Evolutionary conservation across 35 echinoderm and acorn worm genomes (phyloP).

Genomic region (Amphiura filiformis): DNA sequence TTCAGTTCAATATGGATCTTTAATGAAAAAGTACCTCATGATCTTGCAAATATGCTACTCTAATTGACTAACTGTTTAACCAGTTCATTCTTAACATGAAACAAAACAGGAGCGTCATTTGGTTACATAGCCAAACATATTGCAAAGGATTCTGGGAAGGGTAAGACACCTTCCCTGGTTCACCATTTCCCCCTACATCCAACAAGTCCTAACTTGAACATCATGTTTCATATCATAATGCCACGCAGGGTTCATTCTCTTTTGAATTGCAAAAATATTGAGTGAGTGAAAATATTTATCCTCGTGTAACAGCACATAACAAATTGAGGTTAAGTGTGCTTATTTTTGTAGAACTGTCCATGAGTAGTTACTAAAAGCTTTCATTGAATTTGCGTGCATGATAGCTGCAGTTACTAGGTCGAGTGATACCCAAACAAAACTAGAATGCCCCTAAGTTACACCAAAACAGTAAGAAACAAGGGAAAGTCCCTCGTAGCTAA

Average conservation of each 20-base stretch:
- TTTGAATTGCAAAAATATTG: background rate
- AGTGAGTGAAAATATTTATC: background rate
- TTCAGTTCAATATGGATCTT: too few relatives aligned
- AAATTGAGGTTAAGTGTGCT: background rate
- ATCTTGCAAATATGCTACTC: too few relatives aligned
- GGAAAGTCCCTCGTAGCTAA: background rate
- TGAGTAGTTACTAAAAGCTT: background rate
- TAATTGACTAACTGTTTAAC: too few relatives aligned
- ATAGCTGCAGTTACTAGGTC: background rate
- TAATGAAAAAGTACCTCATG: too few relatives aligned
- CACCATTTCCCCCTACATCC: too few relatives aligned
- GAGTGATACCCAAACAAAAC: background rate
- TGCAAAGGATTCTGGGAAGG: too few relatives aligned
- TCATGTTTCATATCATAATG: too few relatives aligned
- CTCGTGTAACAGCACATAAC: background rate
- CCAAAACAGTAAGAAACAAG: background rate
- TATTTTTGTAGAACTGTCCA: background rate
- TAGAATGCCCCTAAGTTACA: background rate
- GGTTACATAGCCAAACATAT: too few relatives aligned
- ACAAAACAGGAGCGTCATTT: too few relatives aligned
- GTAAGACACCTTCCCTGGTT: too few relatives aligned
- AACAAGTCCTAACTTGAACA: too few relatives aligned
- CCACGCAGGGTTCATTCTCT: background rate
- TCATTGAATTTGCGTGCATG: background rate
- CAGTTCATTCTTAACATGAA: too few relatives aligned